Evolutionary conservation across 64 coral and sea anemone species (phyloP), one percentile per base, ranked within the genome.

Genomic region (Porites australiensis): DNA sequence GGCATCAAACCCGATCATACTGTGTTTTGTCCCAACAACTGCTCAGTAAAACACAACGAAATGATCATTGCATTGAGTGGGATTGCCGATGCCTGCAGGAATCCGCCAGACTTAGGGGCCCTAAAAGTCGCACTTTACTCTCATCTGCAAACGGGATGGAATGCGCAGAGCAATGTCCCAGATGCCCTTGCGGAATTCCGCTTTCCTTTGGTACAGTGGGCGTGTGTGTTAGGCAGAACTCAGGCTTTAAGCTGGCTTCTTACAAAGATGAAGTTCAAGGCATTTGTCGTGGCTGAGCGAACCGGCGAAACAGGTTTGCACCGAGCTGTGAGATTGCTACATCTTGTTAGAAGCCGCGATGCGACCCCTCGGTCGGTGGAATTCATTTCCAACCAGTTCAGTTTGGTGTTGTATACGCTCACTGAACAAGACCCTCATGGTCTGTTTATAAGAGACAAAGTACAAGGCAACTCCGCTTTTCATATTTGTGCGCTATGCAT

Each of bases 281-380:
- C 81, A 52, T 84, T 84, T 84, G 81, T 84, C 20, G 64, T 65
- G 9, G 81, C 63, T 13, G 81, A 84, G 51, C 81, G 81, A 68
- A 84, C 81, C 44, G 81, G 81, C 46, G 81, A 84, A 68, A 84
- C 62, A 22, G 81, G 81, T 84, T 68, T 84, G 61, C 81, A 84
- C 45, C 81, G 81, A 68, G 81, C 81, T 68, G 16, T 84, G 44
- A 84, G 81, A 19, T 60, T 84, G 8, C 81, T 84, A 15, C 81
- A 84, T 51, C 7, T 48, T 68, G 81, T 84, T 7, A 51, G 61
- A 63, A 84, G 63, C n/a, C 81, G 81, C 16, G 81, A 84, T 84
- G 18, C 19, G 44, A 84, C 61, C 16, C 81, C 81, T 1, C 44
- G 81, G 47, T 84, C 81, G 13, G 81, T 84, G 18, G 45, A 68